phyloP scores from a whole-genome alignment of 2,113 vertebrate species.

The Anoplopoma fimbria region DNA sequence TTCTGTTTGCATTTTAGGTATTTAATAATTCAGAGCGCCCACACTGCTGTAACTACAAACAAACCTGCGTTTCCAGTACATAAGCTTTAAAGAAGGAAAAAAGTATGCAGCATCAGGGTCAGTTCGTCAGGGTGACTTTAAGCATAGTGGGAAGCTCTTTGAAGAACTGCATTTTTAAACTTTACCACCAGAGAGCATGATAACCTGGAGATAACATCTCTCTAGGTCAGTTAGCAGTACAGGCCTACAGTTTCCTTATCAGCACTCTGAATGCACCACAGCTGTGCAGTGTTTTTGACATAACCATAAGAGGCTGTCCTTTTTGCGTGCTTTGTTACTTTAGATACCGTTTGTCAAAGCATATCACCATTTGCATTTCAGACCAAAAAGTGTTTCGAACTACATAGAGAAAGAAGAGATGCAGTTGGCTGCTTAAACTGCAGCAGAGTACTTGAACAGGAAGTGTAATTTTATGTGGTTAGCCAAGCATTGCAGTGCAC shows the following conservation, averaged over 20 bases:
- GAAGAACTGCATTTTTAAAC: constrained; percentile 46
- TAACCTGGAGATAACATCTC: constrained; percentile 36
- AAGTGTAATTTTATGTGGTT: constrained; percentile 81
- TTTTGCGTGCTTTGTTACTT: constrained; percentile 1
- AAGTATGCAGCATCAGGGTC: not conserved
- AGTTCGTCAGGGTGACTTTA: not conserved
- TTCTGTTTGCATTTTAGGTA: not conserved
- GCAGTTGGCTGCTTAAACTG: constrained; percentile 21
- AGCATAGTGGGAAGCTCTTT: not conserved
- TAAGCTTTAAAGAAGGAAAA: not conserved
- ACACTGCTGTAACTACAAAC: not conserved
- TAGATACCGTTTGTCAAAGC: not conserved
- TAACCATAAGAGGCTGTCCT: not conserved
- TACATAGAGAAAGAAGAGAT: constrained; percentile 9
- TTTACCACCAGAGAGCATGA: constrained; percentile 72
- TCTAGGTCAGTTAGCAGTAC: constrained; percentile 16
- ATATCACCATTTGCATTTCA: not conserved
- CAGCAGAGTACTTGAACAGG: constrained; percentile 74
- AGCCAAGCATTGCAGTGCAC: constrained; percentile 70
- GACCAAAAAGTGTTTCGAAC: not conserved
- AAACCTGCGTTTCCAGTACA: not conserved
- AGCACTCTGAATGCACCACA: constrained; percentile 20
- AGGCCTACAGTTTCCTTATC: constrained; percentile 44
- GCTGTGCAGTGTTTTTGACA: constrained; percentile 36
- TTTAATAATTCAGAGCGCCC: not conserved